A percentile compares a stretch with the other conserved stretches of the same genome.
phyloP scores from a whole-genome alignment of 2,888 invertebrate genomes.

The Spilarctia lutea region DNA sequence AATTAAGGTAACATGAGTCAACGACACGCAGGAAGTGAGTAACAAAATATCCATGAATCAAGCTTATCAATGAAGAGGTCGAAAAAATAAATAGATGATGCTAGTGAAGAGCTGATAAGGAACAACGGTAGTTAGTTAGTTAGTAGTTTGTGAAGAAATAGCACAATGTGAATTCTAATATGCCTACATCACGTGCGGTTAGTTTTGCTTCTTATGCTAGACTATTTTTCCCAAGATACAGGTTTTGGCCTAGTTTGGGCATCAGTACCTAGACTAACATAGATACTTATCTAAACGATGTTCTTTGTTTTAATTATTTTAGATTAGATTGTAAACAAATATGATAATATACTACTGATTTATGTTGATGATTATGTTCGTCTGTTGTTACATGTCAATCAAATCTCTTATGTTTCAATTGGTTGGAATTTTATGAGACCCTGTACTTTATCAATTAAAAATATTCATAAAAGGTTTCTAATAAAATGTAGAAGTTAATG shows the following conservation, averaged over 20 bases:
- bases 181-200: neutral
- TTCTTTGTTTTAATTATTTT: too few species aligned
- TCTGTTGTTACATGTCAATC: neutral
- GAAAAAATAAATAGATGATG: slow-evolving; percentile 46
- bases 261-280: too few species aligned
- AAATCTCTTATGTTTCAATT: neutral
- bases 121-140: slow-evolving; percentile 24
- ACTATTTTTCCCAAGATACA: too few species aligned
- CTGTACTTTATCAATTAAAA: neutral
- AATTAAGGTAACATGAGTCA: slow-evolving; percentile 23
- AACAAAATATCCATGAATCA: slow-evolving; percentile 72
- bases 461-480: neutral
- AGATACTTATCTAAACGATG: too few species aligned
- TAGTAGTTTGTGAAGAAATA: slow-evolving; percentile 25
- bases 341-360: neutral
- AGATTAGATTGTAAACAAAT: neutral
- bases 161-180: slow-evolving; percentile 5
- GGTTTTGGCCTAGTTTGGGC: neutral
- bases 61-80: slow-evolving; percentile 63
- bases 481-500: neutral
- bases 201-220: neutral
- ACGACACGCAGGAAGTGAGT: slow-evolving; percentile 66
- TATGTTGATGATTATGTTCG: neutral
- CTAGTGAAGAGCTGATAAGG: slow-evolving; percentile 36
- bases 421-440: neutral